Base-by-base conservation (phyloP, 2,797 vertebrate species). In the Sebastes alutus region DNA sequence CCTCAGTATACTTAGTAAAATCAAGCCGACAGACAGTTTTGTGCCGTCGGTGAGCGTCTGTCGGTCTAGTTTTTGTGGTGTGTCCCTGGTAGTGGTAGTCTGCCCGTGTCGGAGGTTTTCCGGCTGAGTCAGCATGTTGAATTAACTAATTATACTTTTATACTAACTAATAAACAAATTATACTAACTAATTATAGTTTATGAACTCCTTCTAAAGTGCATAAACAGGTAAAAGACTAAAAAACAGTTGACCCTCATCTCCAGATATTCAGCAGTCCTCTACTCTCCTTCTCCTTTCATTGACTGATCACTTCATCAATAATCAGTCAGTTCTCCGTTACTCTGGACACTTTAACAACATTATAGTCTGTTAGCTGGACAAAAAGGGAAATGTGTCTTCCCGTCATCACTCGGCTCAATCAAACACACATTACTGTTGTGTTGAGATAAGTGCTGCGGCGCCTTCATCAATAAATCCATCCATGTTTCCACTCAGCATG, bases 91-190 rank as follows among this genome's bases (percentile, higher is more conserved):
- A 32, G 30, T 32, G 30, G 30, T 32, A 32, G 33, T 35, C 33
- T 0, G 35, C 35, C 12, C 35, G 4, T 13, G 35, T 35, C 35
- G 12, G 35, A 35, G 35, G 35, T 35, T 35, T 35, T 35, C 4
- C 0, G 35, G 35, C 35, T 0, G 35, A 35, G 0, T 35, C 35
- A 35, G 35, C 35, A 35, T 35, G 0, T 35, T 35, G 35, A 35
- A 35, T 35, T 35, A 35, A 35, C 35, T 35, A 35, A 35, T 0
- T 35, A 35, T 35, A 35, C 12, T 35, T 35, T 35, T 35, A 35
- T 35, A 35, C 35, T 35, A 35, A 35, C 35, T 35, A 35, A 35
- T 35, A 35, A 35, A 35, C 35, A 35, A 13, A 35, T 35, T 13
- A 12, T 35, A 35, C 0, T 35, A 35, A 35, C 1, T 62, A 16